Base-by-base conservation (phyloP, 1,140 invertebrate genomes). In the Drosophila pachea region DNA sequence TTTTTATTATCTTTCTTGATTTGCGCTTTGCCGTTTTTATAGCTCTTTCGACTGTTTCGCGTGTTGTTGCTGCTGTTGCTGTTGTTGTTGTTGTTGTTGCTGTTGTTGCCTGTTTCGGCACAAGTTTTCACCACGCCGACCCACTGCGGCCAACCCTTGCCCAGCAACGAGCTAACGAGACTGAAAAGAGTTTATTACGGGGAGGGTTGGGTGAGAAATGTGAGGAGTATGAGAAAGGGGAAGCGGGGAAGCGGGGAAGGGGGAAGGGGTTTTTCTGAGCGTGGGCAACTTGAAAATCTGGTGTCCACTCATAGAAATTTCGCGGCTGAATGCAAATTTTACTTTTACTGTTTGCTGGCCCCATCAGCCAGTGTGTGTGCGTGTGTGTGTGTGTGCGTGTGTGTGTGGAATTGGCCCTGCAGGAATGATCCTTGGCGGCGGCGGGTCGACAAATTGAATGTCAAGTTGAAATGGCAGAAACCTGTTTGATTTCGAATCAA, bases 401-500 rank as follows among this genome's bases (percentile, higher is more conserved):
- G 22, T 22, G 22, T 7, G 40, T 43, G 40, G 9, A 7, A 6
- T 9, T 36, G 35, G 35, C 35, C 35, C 35, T 36, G 8, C 8
- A 22, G 35, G 4, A 6, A 36, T 43, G 40, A 43, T 75, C 38
- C 60, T 61, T 43, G 59, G 35, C 33, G 33, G 35, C 33, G 33
- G 32, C 43, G 50, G 59, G 14, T 38, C 54, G 63, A 68, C 40
- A 78, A 78, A 78, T 78, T 68, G 78, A 76, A 81, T 79, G 77
- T 76, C 77, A 81, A 71, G 55, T 66, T 66, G 62, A 61, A 66
- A 60, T 43, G 40, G 68, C 22, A 35, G 59, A 69, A 68, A 71
- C 74, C 75, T 82, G 78, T 81, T 79, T 79, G 77, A 79, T 79
- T 79, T 55, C 77, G 76, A 81, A 79, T 81, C 77, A 79, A 64